These are phyloP conservation scores for Cerastis rubricosa DNA, from an alignment of 2,888 invertebrate species.

Conservation along the genomic window DNA sequence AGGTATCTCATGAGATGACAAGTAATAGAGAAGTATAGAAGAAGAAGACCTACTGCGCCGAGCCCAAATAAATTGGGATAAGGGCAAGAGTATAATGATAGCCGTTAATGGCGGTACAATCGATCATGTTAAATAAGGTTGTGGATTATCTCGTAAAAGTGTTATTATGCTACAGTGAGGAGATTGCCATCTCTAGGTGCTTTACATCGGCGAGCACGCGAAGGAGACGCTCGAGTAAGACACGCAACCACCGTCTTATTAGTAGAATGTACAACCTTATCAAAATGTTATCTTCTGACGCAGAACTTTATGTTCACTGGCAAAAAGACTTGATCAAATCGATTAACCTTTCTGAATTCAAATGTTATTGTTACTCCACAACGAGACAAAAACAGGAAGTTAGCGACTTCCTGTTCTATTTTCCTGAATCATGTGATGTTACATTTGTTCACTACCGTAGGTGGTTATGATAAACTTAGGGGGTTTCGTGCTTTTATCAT, in stretches of 20 bases:
- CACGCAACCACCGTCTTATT: slow-evolving; percentile 22
- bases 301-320: not conserved
- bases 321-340: not conserved
- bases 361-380: not conserved
- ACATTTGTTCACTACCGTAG: not conserved
- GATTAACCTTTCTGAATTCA: not conserved
- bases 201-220: slow-evolving; percentile 32
- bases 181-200: slow-evolving; percentile 34
- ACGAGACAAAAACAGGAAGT: not conserved
- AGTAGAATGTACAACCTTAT: slow-evolving; percentile 17
- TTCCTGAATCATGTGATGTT: not conserved
- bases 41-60: too few species aligned
- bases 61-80: too few species aligned
- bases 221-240: slow-evolving; percentile 2
- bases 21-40: too few species aligned
- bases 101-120: slow-evolving; percentile 32
- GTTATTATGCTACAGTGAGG: slow-evolving; percentile 30
- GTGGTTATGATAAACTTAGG: not conserved
- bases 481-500: not conserved
- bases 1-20: too few species aligned
- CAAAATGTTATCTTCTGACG: slow-evolving; percentile 12
- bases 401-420: not conserved
- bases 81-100: too few species aligned
- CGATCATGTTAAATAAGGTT: slow-evolving; percentile 23
- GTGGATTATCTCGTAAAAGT: slow-evolving; percentile 34